Percentiles rank a stretch among this genome's conserved stretches.
Conservation (phyloP, 2,797 vertebrate genomes). For the Eulemur albifrons region DNA sequence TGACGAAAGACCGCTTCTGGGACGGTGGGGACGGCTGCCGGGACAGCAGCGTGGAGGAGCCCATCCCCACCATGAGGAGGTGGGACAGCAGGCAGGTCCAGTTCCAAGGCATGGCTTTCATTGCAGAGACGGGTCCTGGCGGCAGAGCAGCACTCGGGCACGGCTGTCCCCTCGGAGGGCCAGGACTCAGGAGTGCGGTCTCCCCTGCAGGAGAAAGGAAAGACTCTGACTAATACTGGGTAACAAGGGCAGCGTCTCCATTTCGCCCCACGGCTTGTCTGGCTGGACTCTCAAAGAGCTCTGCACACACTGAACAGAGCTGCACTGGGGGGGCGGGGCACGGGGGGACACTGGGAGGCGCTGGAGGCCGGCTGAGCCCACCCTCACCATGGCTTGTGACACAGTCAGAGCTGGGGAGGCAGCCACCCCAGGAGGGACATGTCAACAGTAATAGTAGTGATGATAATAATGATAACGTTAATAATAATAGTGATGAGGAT, state of each 20-base stretch:
- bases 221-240: conserved; percentile 47
- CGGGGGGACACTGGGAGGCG: no score
- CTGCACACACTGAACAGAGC: fast-evolving
- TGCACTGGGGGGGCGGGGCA: no score
- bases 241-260: no score
- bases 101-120: conserved; percentile 88
- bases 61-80: conserved; percentile 87
- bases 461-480: background rate
- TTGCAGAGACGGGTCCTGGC: conserved; percentile 71
- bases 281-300: background rate
- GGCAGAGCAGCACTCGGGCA: conserved; percentile 70
- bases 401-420: background rate
- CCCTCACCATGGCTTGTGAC: fast-evolving
- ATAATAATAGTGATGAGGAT: background rate
- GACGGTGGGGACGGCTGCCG: conserved; percentile 79
- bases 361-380: no score
- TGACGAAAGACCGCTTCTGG: conserved; percentile 89
- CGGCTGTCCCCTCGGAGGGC: conserved; percentile 81
- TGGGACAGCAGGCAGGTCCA: conserved; percentile 91
- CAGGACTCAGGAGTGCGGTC: conserved; percentile 84
- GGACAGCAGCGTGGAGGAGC: conserved; percentile 82
- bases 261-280: background rate
- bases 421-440: background rate
- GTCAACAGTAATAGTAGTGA: background rate
- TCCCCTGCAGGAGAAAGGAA: conserved; percentile 84